phyloP scores from a whole-genome alignment of 2,888 invertebrate genomes.

The Cerastis leucographa region DNA sequence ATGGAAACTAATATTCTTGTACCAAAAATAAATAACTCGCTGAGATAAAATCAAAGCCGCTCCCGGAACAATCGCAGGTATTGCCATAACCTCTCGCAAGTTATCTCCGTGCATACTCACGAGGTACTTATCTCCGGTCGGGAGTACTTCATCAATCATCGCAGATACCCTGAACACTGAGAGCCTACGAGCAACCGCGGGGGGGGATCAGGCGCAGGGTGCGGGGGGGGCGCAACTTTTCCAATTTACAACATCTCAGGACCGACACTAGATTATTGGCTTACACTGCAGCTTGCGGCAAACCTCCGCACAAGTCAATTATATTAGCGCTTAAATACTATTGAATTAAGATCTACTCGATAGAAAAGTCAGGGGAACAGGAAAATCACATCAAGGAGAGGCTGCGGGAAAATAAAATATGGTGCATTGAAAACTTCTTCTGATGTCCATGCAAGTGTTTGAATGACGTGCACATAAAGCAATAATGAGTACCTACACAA shows the following conservation, averaged over 20 bases:
- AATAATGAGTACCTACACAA: not conserved
- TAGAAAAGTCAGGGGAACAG: not conserved
- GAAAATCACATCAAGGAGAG: not conserved
- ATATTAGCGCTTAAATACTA: not conserved
- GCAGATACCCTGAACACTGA: constrained; percentile 29
- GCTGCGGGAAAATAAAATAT: not conserved
- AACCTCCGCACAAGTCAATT: constrained; percentile 12
- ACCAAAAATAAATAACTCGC: not conserved
- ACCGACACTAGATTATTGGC: constrained; percentile 43
- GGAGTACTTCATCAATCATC: constrained; percentile 52
- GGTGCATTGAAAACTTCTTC: not conserved
- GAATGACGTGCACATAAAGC: not conserved
- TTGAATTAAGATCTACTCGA: not conserved
- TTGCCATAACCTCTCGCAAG: constrained; percentile 3
- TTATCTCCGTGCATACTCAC: constrained; percentile 14
- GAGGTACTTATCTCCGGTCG: constrained; percentile 20
- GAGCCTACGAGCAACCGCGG: constrained; percentile 12
- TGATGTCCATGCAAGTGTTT: not conserved
- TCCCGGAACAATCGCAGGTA: not conserved
- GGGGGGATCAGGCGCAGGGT: not conserved
- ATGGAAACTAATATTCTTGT: not conserved
- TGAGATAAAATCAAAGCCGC: not conserved
- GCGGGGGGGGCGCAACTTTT: constrained; percentile 43
- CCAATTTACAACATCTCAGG: constrained; percentile 53
- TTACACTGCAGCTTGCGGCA: constrained; percentile 28